Base-by-base conservation (phyloP, 2,113 vertebrate species). In the Colossoma macropomum region DNA sequence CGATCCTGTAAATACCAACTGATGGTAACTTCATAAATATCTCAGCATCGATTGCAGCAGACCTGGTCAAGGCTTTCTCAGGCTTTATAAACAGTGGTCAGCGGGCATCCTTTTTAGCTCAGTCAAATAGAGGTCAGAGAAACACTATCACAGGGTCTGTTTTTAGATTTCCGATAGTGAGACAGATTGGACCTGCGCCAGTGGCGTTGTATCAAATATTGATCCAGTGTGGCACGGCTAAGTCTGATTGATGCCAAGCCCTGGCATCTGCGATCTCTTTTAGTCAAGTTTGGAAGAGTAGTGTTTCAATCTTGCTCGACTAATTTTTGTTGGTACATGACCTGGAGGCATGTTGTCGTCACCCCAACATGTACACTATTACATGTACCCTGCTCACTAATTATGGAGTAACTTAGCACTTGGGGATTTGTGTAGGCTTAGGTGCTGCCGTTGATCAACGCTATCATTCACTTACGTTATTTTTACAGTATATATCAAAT, bases 181-280 rank as follows among this genome's bases (percentile, higher is more conserved):
- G 66, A 48, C 63, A 50, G 30, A 48, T 52, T 25, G 80, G 41
- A 19, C 77, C 60, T 71, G 23, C 56, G 72, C 82, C 68, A 52
- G 32, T 59, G 69, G 34, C 30, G 45, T 32, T 28, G 54, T 71
- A 74, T 68, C 79, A 84, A 69, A 62, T 84, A 86, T 82, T 65
- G 84, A 84, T 82, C 65, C 32, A 72, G 41, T 45, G 56, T 38
- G 59, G 79, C 78, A 83, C 65, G 21, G 63, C 50, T 34, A 79
- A 52, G 79, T 76, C 52, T 65, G 71, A 76, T 73, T n/a, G 50
- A 81, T 82, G 75, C 60, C 74, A 66, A 79, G 75, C 9, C 54
- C 28, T 78, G 74, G 69, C 69, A 54, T 23, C 38, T 10, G 38
- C 32, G 1, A 32, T 78, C 27, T 38, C 34, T 52, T 66, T 83